phyloP scores from a whole-genome alignment of 2,888 invertebrate species.

The Dicycla oo region DNA sequence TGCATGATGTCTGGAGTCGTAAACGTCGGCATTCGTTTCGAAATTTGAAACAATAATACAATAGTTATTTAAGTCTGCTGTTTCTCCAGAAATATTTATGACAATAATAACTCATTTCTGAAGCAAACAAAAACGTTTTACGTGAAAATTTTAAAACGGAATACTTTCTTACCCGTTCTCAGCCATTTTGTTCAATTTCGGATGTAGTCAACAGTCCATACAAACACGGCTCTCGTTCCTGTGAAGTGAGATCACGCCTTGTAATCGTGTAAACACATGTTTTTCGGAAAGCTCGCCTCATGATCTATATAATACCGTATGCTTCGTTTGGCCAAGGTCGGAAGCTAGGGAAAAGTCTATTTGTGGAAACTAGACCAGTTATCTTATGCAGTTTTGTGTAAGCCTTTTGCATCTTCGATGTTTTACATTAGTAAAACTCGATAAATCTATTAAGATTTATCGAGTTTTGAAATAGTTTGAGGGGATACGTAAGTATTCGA shows the following conservation, averaged over 20 bases:
- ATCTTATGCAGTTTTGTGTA: constrained; percentile 44
- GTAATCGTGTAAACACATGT: constrained; percentile 72
- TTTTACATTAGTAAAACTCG: too few relatives aligned
- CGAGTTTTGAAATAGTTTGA: not conserved
- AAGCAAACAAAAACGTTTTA: not conserved
- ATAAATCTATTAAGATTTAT: constrained; percentile 8
- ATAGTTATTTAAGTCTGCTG: constrained; percentile 30
- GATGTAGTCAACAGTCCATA: constrained; percentile 68
- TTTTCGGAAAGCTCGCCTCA: constrained; percentile 66
- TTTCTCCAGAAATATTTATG: constrained; percentile 33
- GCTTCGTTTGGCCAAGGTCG: constrained; percentile 68
- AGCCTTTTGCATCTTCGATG: constrained; percentile 21
- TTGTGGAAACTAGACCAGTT: constrained; percentile 63
- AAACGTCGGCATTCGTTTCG: constrained; percentile 48
- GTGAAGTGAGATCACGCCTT: constrained; percentile 78
- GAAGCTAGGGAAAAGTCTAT: constrained; percentile 65
- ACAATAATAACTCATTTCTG: constrained; percentile 21
- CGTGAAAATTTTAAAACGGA: constrained; percentile 2
- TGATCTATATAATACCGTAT: constrained; percentile 69
- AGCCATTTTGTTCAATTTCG: constrained; percentile 75
- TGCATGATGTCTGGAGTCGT: constrained; percentile 27
- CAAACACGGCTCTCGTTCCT: constrained; percentile 66
- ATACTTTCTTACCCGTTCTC: constrained; percentile 81
- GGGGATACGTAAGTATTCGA: not conserved
- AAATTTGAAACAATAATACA: constrained; percentile 53